Conservation (phyloP, 2,113 vertebrate species). For the Aegotheles bennettii region DNA sequence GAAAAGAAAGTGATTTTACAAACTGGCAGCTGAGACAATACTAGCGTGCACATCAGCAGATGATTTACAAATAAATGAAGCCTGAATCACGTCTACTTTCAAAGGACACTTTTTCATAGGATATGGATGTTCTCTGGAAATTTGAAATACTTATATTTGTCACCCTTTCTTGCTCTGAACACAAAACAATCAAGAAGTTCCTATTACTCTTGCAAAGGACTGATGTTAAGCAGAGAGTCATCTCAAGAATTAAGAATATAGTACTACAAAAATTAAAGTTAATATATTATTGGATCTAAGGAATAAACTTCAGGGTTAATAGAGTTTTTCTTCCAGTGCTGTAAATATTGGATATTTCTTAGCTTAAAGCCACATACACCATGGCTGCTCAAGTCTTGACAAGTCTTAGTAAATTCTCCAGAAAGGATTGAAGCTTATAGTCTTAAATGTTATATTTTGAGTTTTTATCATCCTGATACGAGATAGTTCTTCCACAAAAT, state of each 20-base stretch:
- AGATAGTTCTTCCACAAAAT: neutral
- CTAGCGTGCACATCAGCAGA: neutral
- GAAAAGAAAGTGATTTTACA: neutral
- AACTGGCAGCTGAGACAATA: neutral
- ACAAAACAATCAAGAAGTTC: neutral
- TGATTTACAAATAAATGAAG: neutral
- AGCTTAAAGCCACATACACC: neutral
- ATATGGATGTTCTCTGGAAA: neutral
- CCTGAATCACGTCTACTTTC: neutral
- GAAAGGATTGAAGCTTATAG: neutral
- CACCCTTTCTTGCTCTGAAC: neutral
- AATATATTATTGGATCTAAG: neutral
- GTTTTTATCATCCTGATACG: neutral
- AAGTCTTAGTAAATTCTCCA: neutral
- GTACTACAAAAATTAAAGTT: neutral
- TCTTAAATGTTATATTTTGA: neutral
- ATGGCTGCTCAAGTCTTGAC: neutral
- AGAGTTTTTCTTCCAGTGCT: fast-evolving
- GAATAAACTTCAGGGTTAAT: neutral
- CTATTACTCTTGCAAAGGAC: neutral
- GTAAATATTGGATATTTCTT: neutral
- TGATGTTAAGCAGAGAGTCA: neutral
- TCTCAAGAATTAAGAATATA: neutral
- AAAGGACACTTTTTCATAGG: neutral
- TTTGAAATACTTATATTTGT: too few relatives aligned